phyloP scores from a whole-genome alignment of 2,797 vertebrate genomes.

The Falco rusticolus region DNA sequence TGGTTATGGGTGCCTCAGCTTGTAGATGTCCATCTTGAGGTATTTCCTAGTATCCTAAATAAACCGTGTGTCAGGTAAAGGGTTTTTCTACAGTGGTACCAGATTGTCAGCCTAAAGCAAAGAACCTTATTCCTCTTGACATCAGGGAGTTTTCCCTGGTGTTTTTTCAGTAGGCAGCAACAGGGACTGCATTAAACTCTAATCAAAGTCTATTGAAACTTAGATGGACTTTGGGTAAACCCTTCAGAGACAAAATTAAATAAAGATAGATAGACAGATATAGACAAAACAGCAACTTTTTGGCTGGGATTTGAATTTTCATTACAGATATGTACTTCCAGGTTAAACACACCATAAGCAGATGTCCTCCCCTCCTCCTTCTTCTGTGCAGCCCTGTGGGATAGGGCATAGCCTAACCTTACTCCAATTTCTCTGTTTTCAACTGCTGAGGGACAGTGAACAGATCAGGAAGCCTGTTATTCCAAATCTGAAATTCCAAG shows the following conservation, averaged over 20 bases:
- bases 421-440: slow-evolving; percentile 33
- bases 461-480: slow-evolving; percentile 55
- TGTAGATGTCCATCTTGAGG: not conserved
- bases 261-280: not conserved
- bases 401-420: not conserved
- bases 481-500: slow-evolving; percentile 65
- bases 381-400: not conserved
- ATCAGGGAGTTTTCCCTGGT: not conserved
- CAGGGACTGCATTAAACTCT: not conserved
- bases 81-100: not conserved
- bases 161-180: not conserved
- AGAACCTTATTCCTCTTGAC: not conserved
- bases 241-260: not conserved
- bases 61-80: not conserved
- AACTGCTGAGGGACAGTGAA: slow-evolving; percentile 58
- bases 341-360: not conserved
- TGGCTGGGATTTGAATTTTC: not conserved
- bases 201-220: not conserved
- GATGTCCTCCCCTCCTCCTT: not conserved
- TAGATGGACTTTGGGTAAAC: not conserved
- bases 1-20: not conserved
- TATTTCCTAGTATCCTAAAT: not conserved
- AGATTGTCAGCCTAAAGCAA: not conserved
- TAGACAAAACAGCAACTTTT: not conserved
- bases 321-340: not conserved